A percentile compares a stretch with the other conserved stretches of the same genome.
These are phyloP conservation scores for Grammomys dolichurus DNA, from an alignment of 2,113 vertebrate genomes.

Conservation along the genomic window DNA sequence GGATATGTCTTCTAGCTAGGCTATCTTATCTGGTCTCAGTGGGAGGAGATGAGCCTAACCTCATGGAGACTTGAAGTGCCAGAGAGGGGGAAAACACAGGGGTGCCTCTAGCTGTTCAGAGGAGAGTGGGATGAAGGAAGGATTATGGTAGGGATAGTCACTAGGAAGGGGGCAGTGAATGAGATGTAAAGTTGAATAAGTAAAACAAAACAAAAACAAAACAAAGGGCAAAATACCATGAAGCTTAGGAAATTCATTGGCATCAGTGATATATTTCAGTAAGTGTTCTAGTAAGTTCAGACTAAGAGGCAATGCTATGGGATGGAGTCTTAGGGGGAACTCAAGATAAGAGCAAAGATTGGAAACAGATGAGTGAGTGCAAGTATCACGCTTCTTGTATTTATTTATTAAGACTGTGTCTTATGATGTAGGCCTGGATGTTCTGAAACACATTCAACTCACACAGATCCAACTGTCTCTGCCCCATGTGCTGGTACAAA, in stretches of 20 bases:
- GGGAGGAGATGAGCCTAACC: no score
- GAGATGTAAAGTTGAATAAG: no score
- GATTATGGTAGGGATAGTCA: no score
- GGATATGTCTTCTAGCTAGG: no score
- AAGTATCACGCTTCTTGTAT: not conserved
- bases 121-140: no score
- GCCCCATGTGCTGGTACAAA: not conserved
- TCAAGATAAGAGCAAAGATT: not conserved
- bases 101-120: no score
- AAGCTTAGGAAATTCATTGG: not conserved
- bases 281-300: not conserved
- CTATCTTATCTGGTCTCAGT: no score
- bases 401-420: not conserved
- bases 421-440: not conserved
- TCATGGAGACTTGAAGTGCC: no score
- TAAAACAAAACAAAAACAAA: no score
- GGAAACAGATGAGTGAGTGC: not conserved
- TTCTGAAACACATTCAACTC: not conserved
- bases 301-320: not conserved
- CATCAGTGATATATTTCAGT: not conserved
- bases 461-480: not conserved
- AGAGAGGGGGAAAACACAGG: no score
- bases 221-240: not conserved
- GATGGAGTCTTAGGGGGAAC: not conserved
- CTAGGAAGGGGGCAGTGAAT: no score